A percentile compares a stretch with the other conserved stretches of the same genome.
Conservation (phyloP, 35 echinoderm and acorn worm species). For the Patiria miniata region DNA sequence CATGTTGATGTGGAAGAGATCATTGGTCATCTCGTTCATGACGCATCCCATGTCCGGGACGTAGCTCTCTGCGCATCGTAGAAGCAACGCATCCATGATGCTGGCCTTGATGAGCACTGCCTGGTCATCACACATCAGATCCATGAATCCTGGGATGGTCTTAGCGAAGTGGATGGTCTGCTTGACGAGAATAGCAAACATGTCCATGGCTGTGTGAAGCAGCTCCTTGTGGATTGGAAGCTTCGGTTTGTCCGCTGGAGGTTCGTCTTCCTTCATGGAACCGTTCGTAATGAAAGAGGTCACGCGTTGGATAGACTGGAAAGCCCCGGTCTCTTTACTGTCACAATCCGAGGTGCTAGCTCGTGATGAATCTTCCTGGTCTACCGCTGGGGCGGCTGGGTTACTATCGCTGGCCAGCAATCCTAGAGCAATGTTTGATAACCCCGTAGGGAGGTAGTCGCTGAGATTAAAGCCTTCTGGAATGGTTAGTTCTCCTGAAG, state of each 20-base stretch:
- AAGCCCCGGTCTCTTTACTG: background rate
- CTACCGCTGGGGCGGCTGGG: background rate
- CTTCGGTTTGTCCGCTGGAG: slow-evolving; percentile 16
- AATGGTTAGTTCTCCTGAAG: background rate
- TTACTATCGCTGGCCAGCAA: background rate
- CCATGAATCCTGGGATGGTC: slow-evolving; percentile 88
- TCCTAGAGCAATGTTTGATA: background rate
- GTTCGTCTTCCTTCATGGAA: slow-evolving; percentile 22
- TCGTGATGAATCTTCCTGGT: background rate
- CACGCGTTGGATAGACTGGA: slow-evolving; percentile 51
- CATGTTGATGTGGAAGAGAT: slow-evolving; percentile 91
- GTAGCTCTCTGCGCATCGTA: slow-evolving; percentile 86
- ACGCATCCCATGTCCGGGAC: slow-evolving; percentile 77
- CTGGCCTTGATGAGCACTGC: slow-evolving; percentile 88
- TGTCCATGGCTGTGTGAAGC: slow-evolving; percentile 95
- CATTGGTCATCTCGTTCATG: slow-evolving; percentile 88
- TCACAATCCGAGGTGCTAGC: background rate
- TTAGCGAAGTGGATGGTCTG: slow-evolving; percentile 96
- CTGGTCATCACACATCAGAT: slow-evolving; percentile 93
- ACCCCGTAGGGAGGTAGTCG: background rate
- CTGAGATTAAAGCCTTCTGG: background rate
- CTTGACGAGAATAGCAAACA: slow-evolving; percentile 92
- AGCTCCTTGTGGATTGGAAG: slow-evolving; percentile 79
- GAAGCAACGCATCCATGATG: slow-evolving; percentile 81
- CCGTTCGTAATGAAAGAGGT: slow-evolving; percentile 66